A percentile compares a stretch with the other conserved stretches of the same genome.
Conservation (phyloP, 2,113 vertebrate species). For the Eubucco bourcierii region DNA sequence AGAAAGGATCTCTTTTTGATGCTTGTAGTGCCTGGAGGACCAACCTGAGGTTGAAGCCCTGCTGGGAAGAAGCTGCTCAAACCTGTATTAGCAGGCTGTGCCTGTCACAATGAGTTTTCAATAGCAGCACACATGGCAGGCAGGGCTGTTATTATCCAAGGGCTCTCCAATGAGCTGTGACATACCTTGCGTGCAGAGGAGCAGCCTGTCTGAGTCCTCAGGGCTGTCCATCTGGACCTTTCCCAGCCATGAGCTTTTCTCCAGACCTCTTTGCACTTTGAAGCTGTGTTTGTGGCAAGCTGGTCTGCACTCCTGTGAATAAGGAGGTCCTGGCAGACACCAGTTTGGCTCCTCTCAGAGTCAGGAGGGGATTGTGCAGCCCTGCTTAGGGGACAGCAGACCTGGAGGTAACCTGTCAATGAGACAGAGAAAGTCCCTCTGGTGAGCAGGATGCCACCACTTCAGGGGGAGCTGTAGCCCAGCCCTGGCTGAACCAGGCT, state of each 20-base stretch:
- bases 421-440: not conserved
- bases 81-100: constrained; percentile 39
- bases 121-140: not conserved
- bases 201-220: not conserved
- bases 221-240: constrained; percentile 30
- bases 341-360: not conserved
- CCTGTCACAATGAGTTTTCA: constrained; percentile 15
- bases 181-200: not conserved
- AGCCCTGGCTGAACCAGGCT: not conserved
- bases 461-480: not conserved
- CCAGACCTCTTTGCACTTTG: not conserved
- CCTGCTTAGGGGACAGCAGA: not conserved
- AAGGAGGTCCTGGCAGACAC: not conserved
- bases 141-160: not conserved
- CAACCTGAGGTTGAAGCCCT: not conserved
- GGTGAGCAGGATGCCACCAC: not conserved
- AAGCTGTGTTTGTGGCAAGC: not conserved
- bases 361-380: not conserved
- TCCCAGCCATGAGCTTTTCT: fast-evolving
- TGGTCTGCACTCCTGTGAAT: not conserved
- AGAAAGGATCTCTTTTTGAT: not conserved
- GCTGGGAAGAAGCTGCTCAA: constrained; percentile 61
- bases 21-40: constrained; percentile 2
- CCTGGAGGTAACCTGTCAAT: too few species aligned
- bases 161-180: not conserved